Percentiles rank a stretch among this genome's conserved stretches.
Evolutionary conservation across 2,888 invertebrate species (phyloP).

Genomic region (Oscheius sp.): DNA sequence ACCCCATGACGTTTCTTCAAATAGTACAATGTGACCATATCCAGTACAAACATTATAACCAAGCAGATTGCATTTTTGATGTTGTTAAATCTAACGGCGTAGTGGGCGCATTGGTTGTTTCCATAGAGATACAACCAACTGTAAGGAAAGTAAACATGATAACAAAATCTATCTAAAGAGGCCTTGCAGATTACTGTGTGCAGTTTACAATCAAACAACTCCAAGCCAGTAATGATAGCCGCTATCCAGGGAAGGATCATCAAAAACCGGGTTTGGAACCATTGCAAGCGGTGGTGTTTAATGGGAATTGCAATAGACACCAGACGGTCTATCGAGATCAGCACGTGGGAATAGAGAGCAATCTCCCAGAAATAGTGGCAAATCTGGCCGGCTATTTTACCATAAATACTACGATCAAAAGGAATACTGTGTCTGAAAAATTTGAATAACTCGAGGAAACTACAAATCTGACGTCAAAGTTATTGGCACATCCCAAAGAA

Average conservation of each 20-base stretch:
- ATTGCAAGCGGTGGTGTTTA: not conserved
- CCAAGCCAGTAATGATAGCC: no score
- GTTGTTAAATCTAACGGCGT: not conserved
- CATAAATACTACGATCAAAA: not conserved
- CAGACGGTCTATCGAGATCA: not conserved
- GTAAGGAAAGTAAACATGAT: not conserved
- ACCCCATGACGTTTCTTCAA: not conserved
- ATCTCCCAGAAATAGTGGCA: conserved; percentile 4
- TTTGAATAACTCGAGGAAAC: no score
- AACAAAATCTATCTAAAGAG: not conserved
- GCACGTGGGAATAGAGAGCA: not conserved
- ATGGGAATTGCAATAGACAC: not conserved
- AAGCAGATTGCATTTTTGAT: not conserved
- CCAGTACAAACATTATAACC: not conserved
- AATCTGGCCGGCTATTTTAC: conserved; percentile 3
- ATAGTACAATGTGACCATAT: not conserved
- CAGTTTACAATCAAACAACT: no score
- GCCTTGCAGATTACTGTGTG: no score
- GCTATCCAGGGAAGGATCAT: no score
- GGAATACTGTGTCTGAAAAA: not conserved
- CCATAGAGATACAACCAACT: not conserved
- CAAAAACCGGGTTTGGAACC: no score
- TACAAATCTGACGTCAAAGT: not conserved
- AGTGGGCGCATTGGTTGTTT: not conserved
- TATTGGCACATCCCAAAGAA: not conserved